phyloP scores from a whole-genome alignment of 1,140 invertebrate genomes.

The Limonius californicus region DNA sequence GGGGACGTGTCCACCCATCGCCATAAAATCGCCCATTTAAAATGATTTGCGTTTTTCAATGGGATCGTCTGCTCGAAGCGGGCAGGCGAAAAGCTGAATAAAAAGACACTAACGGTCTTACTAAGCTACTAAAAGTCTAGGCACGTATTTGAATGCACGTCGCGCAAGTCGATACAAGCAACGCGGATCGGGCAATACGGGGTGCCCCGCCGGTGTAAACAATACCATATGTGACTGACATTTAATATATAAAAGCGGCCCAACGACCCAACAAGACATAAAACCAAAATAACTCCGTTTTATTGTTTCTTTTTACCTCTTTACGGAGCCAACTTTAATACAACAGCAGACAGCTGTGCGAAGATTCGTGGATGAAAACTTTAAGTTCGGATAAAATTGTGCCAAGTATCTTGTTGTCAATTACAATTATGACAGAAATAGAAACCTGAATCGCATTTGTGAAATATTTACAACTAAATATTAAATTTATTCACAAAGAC shows the following conservation, averaged over 20 bases:
- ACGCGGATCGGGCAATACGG: background rate
- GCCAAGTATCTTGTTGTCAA: no score
- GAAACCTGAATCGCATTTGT: background rate
- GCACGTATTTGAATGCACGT: constrained; percentile 1
- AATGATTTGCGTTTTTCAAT: no score
- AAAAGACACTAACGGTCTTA: background rate
- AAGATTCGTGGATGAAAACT: background rate
- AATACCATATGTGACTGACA: constrained; percentile 1
- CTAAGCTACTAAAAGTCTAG: background rate
- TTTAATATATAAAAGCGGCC: background rate
- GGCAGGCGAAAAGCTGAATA: background rate
- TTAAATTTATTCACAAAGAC: no score
- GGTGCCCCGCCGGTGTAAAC: background rate
- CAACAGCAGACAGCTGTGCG: background rate
- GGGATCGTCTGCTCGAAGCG: no score
- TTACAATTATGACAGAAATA: no score
- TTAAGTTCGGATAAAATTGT: background rate
- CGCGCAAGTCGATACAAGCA: background rate
- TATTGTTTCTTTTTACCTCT: constrained; percentile 1
- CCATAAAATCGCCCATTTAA: no score
- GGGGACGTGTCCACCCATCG: no score
- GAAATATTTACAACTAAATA: no score
- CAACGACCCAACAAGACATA: background rate
- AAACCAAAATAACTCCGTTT: background rate
- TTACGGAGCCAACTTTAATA: background rate